phyloP scores from a whole-genome alignment of 2,797 vertebrate genomes.

The Pampus argenteus region DNA sequence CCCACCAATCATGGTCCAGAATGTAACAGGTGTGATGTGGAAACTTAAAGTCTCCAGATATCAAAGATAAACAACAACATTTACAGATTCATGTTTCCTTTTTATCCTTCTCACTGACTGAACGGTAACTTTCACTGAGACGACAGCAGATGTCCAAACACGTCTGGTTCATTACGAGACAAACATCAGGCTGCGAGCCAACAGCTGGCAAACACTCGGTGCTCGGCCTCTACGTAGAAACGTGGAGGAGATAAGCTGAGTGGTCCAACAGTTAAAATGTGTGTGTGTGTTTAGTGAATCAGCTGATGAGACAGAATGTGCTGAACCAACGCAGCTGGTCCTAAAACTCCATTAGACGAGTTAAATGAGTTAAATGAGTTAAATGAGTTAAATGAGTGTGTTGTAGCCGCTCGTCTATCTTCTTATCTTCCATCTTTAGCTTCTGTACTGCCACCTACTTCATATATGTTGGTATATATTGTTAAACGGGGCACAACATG shows the following conservation, averaged over 20 bases:
- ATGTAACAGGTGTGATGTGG: no score
- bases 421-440: no score
- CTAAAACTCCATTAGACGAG: background rate
- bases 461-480: no score
- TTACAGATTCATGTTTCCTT: background rate
- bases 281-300: background rate
- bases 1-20: no score
- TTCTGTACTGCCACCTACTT: no score
- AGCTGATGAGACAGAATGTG: slow-evolving; percentile 22
- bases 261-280: background rate
- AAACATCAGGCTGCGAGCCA: slow-evolving; percentile 45
- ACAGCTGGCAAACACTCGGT: slow-evolving; percentile 31
- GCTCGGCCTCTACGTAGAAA: slow-evolving; percentile 18
- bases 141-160: slow-evolving; percentile 46
- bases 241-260: slow-evolving; percentile 46
- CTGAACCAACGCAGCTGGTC: slow-evolving; percentile 33
- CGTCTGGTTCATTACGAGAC: slow-evolving; percentile 24
- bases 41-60: no score
- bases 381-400: background rate
- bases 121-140: background rate
- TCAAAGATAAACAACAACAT: no score
- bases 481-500: no score
- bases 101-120: background rate
- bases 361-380: background rate
- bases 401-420: no score